Base-by-base conservation (phyloP, 2,888 invertebrate genomes). In the Scaptodrosophila latifasciaeformis region DNA sequence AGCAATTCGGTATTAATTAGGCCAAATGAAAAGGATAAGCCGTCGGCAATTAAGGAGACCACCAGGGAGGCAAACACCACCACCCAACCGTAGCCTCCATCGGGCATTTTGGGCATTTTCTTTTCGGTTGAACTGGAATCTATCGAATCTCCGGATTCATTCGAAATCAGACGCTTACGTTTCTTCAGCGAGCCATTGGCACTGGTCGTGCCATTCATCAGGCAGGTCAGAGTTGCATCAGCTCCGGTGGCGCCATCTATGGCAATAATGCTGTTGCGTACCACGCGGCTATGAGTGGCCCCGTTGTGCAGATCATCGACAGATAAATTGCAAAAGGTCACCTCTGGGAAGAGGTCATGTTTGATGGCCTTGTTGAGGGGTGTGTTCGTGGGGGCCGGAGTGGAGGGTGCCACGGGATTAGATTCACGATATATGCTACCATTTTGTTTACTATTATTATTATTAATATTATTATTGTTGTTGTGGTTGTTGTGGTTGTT, bases 21-120 rank as follows among this genome's bases (percentile, higher is more conserved):
- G 0, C 97, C 98, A 84, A 97, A 97, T 1, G 96, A 95, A 84
- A 97, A 96, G 46, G 95, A 95, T 52, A 97, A 91, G 0, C 97
- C 97, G 85, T 97, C 97, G 31, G 96, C 95, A 44, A 97, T 93
- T 87, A 96, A 90, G 15, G 96, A 96, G 53, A 96, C 91, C 35
- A 95, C 84, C 65, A 97, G 90, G 0, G 96, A 94, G 2, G 96
- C 92, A 31, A 93, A 85, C 0, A 97, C 96, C 1, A 97, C 93
- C 27, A 86, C 83, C 87, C 87, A 86, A 9, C 86, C 86, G 51
- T 84, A 86, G 13, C 86, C 86, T 10, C 86, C 87, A 60, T 86
- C 86, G 0, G 86, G 86, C 59, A 86, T 87, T 66, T 83, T 83
- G 17, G 84, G 82, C 43, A 84, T 76, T 61, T 86, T 86, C 62